Evolutionary conservation across 2,113 vertebrate genomes (phyloP), one percentile per base, ranked within the genome.

Genomic region (Lampris megalopsis): DNA sequence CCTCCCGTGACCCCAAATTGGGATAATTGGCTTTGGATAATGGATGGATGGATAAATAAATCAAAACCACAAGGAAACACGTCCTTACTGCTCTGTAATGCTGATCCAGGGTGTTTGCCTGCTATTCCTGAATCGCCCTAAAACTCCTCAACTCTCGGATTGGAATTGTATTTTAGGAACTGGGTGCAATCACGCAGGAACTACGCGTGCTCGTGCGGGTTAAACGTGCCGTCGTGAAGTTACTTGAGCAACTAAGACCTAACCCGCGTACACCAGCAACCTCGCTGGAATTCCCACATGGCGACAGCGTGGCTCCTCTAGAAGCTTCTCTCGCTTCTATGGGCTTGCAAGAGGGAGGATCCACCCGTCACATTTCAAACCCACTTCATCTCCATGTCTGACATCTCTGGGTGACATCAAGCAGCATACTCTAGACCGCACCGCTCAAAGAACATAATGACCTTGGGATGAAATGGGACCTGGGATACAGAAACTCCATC

Each of bases 141-240:
- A 57, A 41, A 42, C 43, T 63, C 63, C 35, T 75, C 88, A 87
- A 88, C 81, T 68, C 13, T 9, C 47, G 71, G 77, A 87, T 87
- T 92, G 83, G 83, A 58, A 76, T 57, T 63, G 64, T 49, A 81
- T 82, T 85, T 82, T 72, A 75, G 50, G 79, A 84, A 84, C 86
- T 52, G 83, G 48, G 66, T 56, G 45, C 70, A 79, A 69, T 43
- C 68, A 35, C 69, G 71, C 64, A 67, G 75, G 79, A 84, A 84
- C 86, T 52, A 84, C 48, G 66, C 52, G 45, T 72, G 80, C 67
- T 43, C 68, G n/a, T 71, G 71, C 64, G 64, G 75, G 74, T 81
- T 81, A 81, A 87, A 80, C 40, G 62, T 24, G 24, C 24, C 24
- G 0, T 24, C 24, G 0, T 36, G 66, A 45, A 75, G 72, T 79